These are phyloP conservation scores for Threskiornis aethiopicus DNA, from an alignment of 2,797 vertebrate genomes.

Conservation along the genomic window DNA sequence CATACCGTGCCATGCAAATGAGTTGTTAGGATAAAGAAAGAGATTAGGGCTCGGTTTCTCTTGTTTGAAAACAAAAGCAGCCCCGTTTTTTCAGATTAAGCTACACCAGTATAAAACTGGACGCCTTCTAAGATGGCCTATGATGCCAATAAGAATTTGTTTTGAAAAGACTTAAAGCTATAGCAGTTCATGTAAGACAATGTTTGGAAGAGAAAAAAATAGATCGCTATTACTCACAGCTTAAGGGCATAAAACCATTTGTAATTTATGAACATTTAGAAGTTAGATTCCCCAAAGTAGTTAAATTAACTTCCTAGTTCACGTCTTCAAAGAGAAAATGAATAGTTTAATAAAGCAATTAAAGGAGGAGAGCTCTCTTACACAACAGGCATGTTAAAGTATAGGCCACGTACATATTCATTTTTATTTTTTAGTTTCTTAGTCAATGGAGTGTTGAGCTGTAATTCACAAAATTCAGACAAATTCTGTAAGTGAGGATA, in stretches of 20 bases:
- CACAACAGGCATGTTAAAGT: slow-evolving; percentile 30
- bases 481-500: neutral
- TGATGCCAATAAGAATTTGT: neutral
- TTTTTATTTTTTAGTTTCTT: neutral
- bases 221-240: slow-evolving; percentile 40
- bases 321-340: slow-evolving; percentile 60
- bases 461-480: neutral
- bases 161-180: slow-evolving; percentile 37
- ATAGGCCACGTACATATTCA: neutral
- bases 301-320: slow-evolving; percentile 63
- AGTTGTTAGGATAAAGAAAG: neutral
- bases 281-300: slow-evolving; percentile 59
- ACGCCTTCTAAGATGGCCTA: neutral
- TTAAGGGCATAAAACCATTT: slow-evolving; percentile 59
- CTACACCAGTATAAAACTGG: neutral
- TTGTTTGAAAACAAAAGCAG: slow-evolving; percentile 33
- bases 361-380: slow-evolving; percentile 45
- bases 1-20: slow-evolving; percentile 10
- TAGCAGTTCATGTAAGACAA: slow-evolving; percentile 18
- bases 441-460: neutral
- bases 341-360: slow-evolving; percentile 71
- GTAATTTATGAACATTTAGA: slow-evolving; percentile 67
- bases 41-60: neutral
- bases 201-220: neutral
- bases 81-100: neutral